Percentiles rank a stretch among this genome's conserved stretches.
phyloP scores from a whole-genome alignment of 2,888 invertebrate genomes.

The Coecobrya sp. region DNA sequence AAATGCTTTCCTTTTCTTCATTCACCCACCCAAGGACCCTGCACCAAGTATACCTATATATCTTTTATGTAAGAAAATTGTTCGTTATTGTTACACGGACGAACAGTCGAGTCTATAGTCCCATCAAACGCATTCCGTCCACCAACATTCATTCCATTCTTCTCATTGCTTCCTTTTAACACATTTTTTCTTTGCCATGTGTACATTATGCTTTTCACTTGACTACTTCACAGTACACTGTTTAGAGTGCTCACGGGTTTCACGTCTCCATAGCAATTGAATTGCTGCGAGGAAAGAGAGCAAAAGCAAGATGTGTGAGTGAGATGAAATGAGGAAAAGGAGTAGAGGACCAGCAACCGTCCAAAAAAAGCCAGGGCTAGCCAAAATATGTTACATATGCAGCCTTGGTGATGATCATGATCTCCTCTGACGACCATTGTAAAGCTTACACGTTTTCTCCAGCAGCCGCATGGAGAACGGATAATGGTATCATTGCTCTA shows the following conservation, averaged over 20 bases:
- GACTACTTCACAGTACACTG: slow-evolving; percentile 46
- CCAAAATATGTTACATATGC: background rate
- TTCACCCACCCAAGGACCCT: background rate
- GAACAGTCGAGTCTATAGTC: background rate
- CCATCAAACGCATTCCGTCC: slow-evolving; percentile 26
- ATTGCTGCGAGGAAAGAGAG: slow-evolving; percentile 5
- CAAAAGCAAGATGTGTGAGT: slow-evolving; percentile 19
- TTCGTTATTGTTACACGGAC: background rate
- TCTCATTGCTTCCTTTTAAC: background rate
- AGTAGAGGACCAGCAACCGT: background rate
- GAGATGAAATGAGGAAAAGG: slow-evolving; percentile 44
- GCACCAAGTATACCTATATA: too few species aligned
- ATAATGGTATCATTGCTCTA: slow-evolving; percentile 40
- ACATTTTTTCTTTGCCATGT: background rate
- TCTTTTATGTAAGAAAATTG: too few species aligned
- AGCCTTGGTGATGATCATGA: slow-evolving; percentile 5
- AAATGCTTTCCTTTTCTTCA: background rate
- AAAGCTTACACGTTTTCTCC: slow-evolving; percentile 12
- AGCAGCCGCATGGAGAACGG: background rate
- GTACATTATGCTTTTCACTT: slow-evolving; percentile 41
- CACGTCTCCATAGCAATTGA: slow-evolving; percentile 25
- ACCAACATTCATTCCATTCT: background rate
- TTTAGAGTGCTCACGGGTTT: background rate
- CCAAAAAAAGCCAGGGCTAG: background rate
- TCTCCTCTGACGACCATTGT: slow-evolving; percentile 19